A percentile compares a stretch with the other conserved stretches of the same genome.
These are phyloP conservation scores for Teinopalpus imperialis DNA, from an alignment of 2,888 invertebrate genomes.

Conservation along the genomic window DNA sequence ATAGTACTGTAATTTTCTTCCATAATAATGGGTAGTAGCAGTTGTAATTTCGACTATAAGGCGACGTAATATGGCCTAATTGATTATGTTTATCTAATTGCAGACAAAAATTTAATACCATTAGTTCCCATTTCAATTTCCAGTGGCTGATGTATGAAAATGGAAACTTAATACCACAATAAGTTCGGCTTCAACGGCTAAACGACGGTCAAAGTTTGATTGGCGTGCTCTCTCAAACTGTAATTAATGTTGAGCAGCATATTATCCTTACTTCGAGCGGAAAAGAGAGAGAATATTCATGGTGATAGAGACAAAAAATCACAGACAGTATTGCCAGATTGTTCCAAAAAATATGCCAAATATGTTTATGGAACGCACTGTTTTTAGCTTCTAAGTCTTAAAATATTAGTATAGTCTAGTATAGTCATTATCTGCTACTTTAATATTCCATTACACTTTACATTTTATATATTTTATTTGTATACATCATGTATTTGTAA, in stretches of 20 bases:
- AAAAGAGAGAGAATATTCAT: constrained; percentile 51
- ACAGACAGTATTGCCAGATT: constrained; percentile 65
- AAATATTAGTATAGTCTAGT: no score
- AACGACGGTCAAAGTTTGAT: constrained; percentile 79
- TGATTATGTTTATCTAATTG: constrained; percentile 48
- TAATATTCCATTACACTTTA: no score
- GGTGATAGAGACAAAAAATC: constrained; percentile 20
- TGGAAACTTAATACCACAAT: constrained; percentile 78
- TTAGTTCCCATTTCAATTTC: constrained; percentile 65
- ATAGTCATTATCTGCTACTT: no score
- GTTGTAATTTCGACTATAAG: constrained; percentile 13
- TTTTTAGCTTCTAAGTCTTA: constrained; percentile 38
- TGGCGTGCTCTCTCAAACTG: constrained; percentile 74
- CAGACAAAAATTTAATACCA: constrained; percentile 46
- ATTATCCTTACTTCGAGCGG: constrained; percentile 55
- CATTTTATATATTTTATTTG: no score
- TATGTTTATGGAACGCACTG: no score
- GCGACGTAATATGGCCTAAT: constrained; percentile 32
- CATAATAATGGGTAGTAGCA: constrained; percentile 37
- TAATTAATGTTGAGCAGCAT: constrained; percentile 76
- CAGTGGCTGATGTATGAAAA: constrained; percentile 59
- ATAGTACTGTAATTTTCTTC: constrained; percentile 43
- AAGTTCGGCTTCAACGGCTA: constrained; percentile 75
- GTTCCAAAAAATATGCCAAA: constrained; percentile 62
- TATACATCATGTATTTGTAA: no score